Percentiles rank a stretch among this genome's conserved stretches.
Conservation (phyloP, 2,113 vertebrate species). For the Phoenicopterus ruber region DNA sequence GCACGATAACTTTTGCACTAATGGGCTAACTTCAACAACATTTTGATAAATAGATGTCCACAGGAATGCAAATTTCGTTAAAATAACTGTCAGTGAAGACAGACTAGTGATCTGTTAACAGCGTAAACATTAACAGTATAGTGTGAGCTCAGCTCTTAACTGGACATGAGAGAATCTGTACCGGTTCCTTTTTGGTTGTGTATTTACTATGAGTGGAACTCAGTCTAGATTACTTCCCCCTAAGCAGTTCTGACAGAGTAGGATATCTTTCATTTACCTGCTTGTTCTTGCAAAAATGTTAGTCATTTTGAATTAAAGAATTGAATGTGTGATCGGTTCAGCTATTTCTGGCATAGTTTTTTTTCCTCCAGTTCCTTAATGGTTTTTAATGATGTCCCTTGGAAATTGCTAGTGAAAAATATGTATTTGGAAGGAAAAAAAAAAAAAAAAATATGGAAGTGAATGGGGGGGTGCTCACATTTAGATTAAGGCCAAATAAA, state of each 20-base stretch:
- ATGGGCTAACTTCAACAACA: background rate
- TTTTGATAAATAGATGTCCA: background rate
- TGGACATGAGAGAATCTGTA: background rate
- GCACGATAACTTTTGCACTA: background rate
- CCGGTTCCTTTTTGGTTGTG: background rate
- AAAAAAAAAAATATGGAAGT: background rate
- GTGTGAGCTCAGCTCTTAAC: background rate
- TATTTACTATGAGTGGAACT: background rate
- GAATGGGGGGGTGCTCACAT: background rate
- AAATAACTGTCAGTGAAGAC: background rate
- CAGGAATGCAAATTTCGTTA: background rate
- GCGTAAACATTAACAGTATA: background rate
- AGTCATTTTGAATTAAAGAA: background rate
- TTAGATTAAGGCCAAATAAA: background rate
- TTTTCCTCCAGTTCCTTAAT: background rate
- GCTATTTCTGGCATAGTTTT: background rate
- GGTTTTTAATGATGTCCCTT: background rate
- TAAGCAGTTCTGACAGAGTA: background rate
- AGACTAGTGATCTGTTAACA: background rate
- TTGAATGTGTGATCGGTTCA: background rate
- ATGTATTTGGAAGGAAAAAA: background rate
- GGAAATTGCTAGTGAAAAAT: background rate
- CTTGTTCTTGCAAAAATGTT: background rate
- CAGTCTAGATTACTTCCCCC: background rate
- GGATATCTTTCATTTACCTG: background rate